Evolutionary conservation across 2,113 vertebrate genomes (phyloP).

Genomic region (Scomber colias): DNA sequence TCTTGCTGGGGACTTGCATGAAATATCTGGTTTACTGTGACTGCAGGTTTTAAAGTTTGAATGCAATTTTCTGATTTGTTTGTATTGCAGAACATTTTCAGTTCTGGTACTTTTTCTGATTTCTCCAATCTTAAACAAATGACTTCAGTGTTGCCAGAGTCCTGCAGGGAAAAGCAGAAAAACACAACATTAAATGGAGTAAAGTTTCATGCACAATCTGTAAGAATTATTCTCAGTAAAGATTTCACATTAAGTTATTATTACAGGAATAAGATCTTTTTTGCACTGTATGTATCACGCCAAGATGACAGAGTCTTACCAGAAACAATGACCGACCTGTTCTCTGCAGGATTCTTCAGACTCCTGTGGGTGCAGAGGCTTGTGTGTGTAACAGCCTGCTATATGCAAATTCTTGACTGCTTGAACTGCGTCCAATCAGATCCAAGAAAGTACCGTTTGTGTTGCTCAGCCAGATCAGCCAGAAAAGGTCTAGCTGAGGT

Average conservation of each 20-base stretch:
- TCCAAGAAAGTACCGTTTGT: constrained; percentile 4
- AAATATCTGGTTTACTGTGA: constrained; percentile 22
- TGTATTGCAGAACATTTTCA: neutral
- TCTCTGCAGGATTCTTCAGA: constrained; percentile 35
- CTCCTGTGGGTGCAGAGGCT: constrained; percentile 39
- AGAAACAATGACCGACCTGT: constrained; percentile 42
- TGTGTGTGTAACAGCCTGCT: constrained; percentile 45
- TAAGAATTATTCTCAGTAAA: neutral
- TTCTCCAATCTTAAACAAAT: constrained; percentile 42
- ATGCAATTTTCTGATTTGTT: neutral
- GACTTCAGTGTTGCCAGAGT: neutral
- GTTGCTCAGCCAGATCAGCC: neutral
- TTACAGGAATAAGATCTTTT: neutral
- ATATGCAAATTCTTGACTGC: constrained; percentile 71
- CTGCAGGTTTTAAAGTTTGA: neutral
- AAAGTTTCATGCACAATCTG: neutral
- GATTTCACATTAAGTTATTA: neutral
- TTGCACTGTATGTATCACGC: neutral
- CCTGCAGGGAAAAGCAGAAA: constrained; percentile 20
- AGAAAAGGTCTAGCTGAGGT: neutral
- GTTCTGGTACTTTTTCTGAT: constrained; percentile 18
- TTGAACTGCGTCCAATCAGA: constrained; percentile 56
- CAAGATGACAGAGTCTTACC: neutral
- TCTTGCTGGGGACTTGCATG: neutral
- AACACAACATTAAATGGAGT: no score